Base-by-base conservation (phyloP, 2,888 invertebrate species). In the Gari tellinella region DNA sequence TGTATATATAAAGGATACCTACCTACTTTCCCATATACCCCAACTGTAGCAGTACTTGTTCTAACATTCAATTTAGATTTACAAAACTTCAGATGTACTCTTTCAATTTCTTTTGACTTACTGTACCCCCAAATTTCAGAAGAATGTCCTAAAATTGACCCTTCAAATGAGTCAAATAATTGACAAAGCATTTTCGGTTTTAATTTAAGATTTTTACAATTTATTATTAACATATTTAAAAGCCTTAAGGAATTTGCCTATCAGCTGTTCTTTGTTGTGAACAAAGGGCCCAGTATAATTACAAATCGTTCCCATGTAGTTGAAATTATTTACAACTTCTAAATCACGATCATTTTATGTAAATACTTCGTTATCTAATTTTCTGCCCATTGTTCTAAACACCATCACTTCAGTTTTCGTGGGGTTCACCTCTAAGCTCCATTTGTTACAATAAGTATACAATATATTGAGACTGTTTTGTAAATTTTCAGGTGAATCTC, bases 381-480 rank as follows among this genome's bases (percentile, higher is more conserved):
- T 4, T 25, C 25, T n/a, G 1, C 58, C 66, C n/a, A 58, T 17
- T 45, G 58, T 66, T 17, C 60, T 17, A 52, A 66, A 66, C 14
- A 58, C 60, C 49, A 58, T 43, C 12, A 31, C 25, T 58, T 66
- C n/a, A 17, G 52, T 66, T 43, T 58, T 60, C 10, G 12, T 3
- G 15, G 26, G 46, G 46, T 66, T 58, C 0, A 58, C 66, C 17
- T 31, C 17, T 43, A 66, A 31, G 12, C 58, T 25, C 66, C 66
- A 66, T 0, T 15, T 58, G 12, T 66, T 40, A 45, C 66, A 66
- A 37, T 60, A 66, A 14, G 26, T 21, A 19, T 45, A 19, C 12
- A 66, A 43, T 25, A 19, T 31, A 49, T 66, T n/a, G 15, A 66
- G 45, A 10, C 15, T 17, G 0, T 26, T 21, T 41, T 66, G 52